Base-by-base conservation (phyloP, 2,888 invertebrate species). In the Ichneumoninae sp. region DNA sequence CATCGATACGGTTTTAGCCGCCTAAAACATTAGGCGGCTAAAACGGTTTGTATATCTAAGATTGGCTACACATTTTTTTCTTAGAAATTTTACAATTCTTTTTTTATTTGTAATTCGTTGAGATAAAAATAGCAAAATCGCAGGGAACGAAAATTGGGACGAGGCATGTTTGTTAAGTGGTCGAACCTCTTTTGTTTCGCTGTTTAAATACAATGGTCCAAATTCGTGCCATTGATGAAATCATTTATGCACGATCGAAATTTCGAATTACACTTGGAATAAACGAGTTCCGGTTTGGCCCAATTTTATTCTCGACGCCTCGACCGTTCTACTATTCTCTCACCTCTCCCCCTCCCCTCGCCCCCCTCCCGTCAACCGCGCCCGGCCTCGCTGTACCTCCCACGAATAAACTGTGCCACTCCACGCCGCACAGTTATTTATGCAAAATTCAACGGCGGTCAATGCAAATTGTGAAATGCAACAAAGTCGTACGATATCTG, bases 401-500 rank as follows among this genome's bases (percentile, higher is more conserved):
- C 13, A 0, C n/a, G 47, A 47, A 52, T 70, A 70, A 47, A 47
- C 44, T n/a, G 26, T 36, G 13, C 72, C 36, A 74, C 52, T 69
- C 16, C 33, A 60, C 71, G 47, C 22, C 62, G 36, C 6, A 6
- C 66, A 44, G 26, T 76, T 72, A 68, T 77, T 77, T 50, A 76
- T 83, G 66, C 68, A 47, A 33, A 57, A 57, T 75, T 75, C 44
- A 3, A 52, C 62, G 16, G 44, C 65, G 79, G 19, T 75, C 40
- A 50, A 83, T 68, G 76, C 68, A 76, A 76, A 83, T 83, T 83
- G 36, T 44, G 47, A 72, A 76, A 76, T 70, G 76, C 71, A 80
- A 83, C 76, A 76, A 83, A 76, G 22, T 71, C 8, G 47, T 10
- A 60, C 71, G 22, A 22, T 83, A 76, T 83, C 70, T 71, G 71